Base-by-base conservation (phyloP, 2,797 vertebrate species). In the Fistularia commersonii region DNA sequence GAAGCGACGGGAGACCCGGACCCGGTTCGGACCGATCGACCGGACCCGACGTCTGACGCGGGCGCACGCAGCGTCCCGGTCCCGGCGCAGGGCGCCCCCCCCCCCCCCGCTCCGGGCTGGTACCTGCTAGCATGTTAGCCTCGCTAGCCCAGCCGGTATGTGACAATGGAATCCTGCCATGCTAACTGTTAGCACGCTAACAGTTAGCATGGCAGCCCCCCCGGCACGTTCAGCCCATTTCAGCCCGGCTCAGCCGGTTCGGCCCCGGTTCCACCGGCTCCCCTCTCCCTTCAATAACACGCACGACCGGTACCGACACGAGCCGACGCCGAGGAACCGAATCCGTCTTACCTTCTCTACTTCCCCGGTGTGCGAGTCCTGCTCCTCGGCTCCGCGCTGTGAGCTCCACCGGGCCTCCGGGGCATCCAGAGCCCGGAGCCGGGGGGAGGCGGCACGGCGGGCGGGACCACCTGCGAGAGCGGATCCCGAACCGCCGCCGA, bases 151-250 rank as follows among this genome's bases (percentile, higher is more conserved):
- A 32, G 1, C 38, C 35, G 8, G 59, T 39, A 65, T 53, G 48
- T 83, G 82, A 87, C 84, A 87, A 87, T 87, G 73, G 78, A 69
- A 82, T 74, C 76, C 66, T 80, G 51, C 32, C 39, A 44, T 10
- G 76, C 66, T 82, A 82, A 45, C 66, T 23, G 77, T 64, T 80
- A 52, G 32, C 39, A 41, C 9, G 76, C 66, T 82, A 82, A 45
- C 66, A 6, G 39, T 32, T 74, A 74, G 72, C 69, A 23, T 9
- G 0, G 1, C 33, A 46, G 64, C 51, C 44, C 53, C 45, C 58
- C 15, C 51, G 45, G 42, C 64, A 65, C 51, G 42, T 4, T 8
- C 11, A n/a, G 23, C 23, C 23, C 23, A 23, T 23, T 4, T 23
- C 23, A 23, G 23, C 23, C 23, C 2, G 23, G 23, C 23, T 23